These are phyloP conservation scores for Agelas oroides DNA, from an alignment of 37 sponge, comb jelly and placozoan genomes.

Conservation along the genomic window DNA sequence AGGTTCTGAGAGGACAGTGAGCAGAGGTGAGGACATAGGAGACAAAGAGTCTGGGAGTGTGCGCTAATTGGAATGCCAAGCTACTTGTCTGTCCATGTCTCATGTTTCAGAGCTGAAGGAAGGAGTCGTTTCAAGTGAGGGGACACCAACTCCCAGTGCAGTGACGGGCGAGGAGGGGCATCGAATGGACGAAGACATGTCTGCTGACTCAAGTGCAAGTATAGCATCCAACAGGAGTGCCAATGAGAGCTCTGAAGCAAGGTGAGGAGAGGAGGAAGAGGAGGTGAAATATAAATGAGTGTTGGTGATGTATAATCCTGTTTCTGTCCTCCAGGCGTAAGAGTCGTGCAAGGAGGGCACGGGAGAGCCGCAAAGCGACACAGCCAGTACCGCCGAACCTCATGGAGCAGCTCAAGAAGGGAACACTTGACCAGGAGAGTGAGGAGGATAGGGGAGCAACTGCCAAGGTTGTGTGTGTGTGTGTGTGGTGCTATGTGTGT, in stretches of 20 bases:
- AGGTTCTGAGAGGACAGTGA: not conserved
- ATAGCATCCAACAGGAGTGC: constrained; percentile 17
- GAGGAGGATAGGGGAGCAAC: not conserved
- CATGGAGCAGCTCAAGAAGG: constrained; percentile 27
- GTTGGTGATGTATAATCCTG: not conserved
- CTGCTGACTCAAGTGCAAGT: constrained; percentile 11
- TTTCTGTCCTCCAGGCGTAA: constrained; percentile 30
- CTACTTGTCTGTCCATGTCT: too few relatives aligned
- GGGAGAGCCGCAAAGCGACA: constrained; percentile 65
- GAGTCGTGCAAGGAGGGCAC: constrained; percentile 32
- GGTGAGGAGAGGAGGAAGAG: constrained; percentile 7
- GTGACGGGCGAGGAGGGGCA: constrained; percentile 8
- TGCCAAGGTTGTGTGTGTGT: too few relatives aligned
- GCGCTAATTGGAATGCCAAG: too few relatives aligned
- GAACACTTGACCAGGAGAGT: not conserved
- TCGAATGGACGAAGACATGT: not conserved
- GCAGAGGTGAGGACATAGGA: not conserved
- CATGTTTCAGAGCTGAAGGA: too few relatives aligned
- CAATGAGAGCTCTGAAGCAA: constrained; percentile 38
- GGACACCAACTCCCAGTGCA: constrained; percentile 2
- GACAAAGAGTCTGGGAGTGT: too few relatives aligned
- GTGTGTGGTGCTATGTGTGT: too few relatives aligned
- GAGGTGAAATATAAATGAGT: too few relatives aligned
- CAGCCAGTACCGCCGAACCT: constrained; percentile 69
- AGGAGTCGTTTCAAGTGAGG: constrained; percentile 11